These are phyloP conservation scores for Plebejus argus DNA, from an alignment of 2,888 invertebrate species.

Conservation along the genomic window DNA sequence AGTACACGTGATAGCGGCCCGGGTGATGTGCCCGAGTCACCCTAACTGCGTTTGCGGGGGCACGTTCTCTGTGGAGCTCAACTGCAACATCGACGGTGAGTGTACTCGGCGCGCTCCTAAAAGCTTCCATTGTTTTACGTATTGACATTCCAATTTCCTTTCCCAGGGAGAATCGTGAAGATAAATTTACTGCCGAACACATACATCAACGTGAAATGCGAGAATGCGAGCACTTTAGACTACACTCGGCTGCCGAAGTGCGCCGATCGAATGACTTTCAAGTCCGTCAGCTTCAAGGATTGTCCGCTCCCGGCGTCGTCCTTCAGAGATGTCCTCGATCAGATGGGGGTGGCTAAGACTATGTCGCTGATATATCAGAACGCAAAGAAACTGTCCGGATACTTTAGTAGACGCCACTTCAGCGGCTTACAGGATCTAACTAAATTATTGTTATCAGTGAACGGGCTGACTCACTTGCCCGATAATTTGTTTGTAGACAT, in stretches of 20 bases:
- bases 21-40: conserved; percentile 67
- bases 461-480: conserved; percentile 82
- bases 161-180: conserved; percentile 63
- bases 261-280: conserved; percentile 65
- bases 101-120: conserved; percentile 50
- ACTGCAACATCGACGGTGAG: conserved; percentile 77
- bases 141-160: conserved; percentile 32
- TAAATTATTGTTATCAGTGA: conserved; percentile 81
- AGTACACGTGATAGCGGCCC: conserved; percentile 68
- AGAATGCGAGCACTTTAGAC: conserved; percentile 65
- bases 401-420: conserved; percentile 81
- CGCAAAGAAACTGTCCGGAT: conserved; percentile 75
- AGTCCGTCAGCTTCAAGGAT: conserved; percentile 74
- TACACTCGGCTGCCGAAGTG: conserved; percentile 73
- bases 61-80: conserved; percentile 70
- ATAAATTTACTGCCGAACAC: conserved; percentile 69
- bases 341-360: conserved; percentile 72
- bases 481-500: conserved; percentile 82
- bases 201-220: conserved; percentile 71
- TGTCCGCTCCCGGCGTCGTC: conserved; percentile 79
- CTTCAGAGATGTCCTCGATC: conserved; percentile 70
- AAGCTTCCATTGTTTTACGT: conserved; percentile 30
- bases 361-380: conserved; percentile 80
- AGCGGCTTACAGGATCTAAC: conserved; percentile 77
- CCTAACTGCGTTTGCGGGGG: conserved; percentile 77